phyloP scores from a whole-genome alignment of 2,888 invertebrate genomes.

The Trichopria drosophilae region DNA sequence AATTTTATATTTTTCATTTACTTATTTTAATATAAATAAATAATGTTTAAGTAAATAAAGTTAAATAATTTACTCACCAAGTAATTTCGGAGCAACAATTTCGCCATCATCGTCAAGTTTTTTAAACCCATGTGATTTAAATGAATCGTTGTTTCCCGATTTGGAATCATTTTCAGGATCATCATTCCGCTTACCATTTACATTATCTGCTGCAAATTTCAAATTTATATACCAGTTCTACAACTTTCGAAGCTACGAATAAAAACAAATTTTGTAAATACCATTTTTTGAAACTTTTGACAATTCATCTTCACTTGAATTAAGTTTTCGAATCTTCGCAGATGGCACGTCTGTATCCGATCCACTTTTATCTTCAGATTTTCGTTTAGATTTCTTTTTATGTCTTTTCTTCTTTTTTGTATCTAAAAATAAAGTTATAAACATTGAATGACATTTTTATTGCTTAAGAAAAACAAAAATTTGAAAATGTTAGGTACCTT shows the following conservation, averaged over 20 bases:
- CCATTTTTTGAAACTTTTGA: no score
- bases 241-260: slow-evolving; percentile 36
- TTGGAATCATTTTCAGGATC: slow-evolving; percentile 23
- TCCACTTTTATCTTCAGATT: slow-evolving; percentile 41
- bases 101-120: slow-evolving; percentile 59
- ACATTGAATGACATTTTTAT: no score
- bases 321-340: slow-evolving; percentile 37
- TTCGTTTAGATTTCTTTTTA: slow-evolving; percentile 54
- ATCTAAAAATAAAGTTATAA: slow-evolving; percentile 37
- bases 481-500: no score
- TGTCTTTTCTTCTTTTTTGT: slow-evolving; percentile 52
- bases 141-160: slow-evolving; percentile 14
- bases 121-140: slow-evolving; percentile 55
- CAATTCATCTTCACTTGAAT: slow-evolving; percentile 12
- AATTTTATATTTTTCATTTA: no score
- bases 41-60: slow-evolving; percentile 1
- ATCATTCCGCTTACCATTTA: slow-evolving; percentile 29
- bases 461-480: no score
- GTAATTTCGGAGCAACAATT: slow-evolving; percentile 48
- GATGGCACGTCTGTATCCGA: slow-evolving; percentile 41
- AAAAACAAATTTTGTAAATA: no score
- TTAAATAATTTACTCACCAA: slow-evolving; percentile 42
- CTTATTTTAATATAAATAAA: slow-evolving; percentile 9
- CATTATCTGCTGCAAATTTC: slow-evolving; percentile 41
- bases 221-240: slow-evolving; percentile 27